These are phyloP conservation scores for Cyprichromis sp. DNA, from an alignment of 2,113 vertebrate genomes.

Conservation along the genomic window DNA sequence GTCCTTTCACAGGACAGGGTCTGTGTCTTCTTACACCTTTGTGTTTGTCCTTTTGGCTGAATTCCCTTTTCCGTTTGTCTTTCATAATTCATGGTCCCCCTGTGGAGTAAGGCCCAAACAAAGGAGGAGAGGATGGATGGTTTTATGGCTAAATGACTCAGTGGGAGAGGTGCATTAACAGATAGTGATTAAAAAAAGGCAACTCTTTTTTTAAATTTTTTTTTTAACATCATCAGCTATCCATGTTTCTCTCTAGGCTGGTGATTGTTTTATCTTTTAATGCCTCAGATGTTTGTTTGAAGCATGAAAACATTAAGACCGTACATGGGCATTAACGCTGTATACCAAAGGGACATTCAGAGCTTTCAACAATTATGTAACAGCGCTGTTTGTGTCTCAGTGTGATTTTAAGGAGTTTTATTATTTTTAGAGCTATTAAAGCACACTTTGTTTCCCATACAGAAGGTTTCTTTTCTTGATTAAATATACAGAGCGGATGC, in stretches of 20 bases:
- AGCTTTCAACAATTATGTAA: neutral
- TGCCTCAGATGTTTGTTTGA: slow-evolving; percentile 2
- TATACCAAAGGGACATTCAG: neutral
- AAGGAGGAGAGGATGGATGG: slow-evolving; percentile 8
- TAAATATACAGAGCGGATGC: neutral
- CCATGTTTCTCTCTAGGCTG: neutral
- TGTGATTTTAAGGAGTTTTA: neutral
- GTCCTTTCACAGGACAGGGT: neutral
- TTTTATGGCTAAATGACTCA: neutral
- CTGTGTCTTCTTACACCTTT: neutral
- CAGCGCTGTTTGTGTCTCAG: neutral
- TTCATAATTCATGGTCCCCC: slow-evolving; percentile 47
- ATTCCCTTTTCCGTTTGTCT: neutral
- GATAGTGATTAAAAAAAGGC: neutral
- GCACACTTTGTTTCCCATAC: neutral
- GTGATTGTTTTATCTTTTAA: neutral
- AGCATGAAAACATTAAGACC: neutral
- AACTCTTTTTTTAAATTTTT: neutral
- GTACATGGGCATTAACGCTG: neutral
- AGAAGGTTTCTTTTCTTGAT: neutral
- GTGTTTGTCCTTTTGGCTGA: neutral
- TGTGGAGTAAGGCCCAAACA: neutral
- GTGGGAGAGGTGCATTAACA: neutral
- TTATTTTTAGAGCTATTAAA: neutral
- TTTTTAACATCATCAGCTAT: neutral